Conservation (phyloP, 2,797 vertebrate genomes). For the Amphiprion clarkii region DNA sequence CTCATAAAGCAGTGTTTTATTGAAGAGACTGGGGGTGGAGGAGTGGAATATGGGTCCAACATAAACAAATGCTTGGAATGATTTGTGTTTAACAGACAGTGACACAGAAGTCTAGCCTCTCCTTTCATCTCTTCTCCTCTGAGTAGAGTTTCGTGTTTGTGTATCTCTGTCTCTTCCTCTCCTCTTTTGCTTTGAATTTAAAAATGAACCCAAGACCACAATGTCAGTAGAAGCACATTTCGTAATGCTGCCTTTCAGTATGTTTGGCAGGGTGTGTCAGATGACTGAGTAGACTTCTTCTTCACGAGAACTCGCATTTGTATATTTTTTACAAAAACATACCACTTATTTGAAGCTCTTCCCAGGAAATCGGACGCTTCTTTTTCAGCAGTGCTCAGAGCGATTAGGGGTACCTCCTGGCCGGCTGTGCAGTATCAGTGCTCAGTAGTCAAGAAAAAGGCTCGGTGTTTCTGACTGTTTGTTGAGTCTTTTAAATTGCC, state of each 20-base stretch:
- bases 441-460: constrained; percentile 9
- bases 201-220: constrained; percentile 22
- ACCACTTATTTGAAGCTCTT: constrained; percentile 5
- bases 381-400: background rate
- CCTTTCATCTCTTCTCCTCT: constrained; percentile 64
- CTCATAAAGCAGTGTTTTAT: constrained; percentile 79
- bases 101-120: constrained; percentile 66
- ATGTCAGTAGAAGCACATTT: constrained; percentile 28
- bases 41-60: constrained; percentile 70
- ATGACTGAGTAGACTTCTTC: background rate
- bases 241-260: constrained; percentile 6
- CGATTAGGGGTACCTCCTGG: constrained; percentile 11
- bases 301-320: background rate
- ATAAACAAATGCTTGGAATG: constrained; percentile 76
- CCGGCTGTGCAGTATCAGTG: constrained; percentile 15
- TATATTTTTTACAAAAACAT: constrained; percentile 7
- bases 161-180: constrained; percentile 55
- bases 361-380: constrained; percentile 3
- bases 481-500: constrained; percentile 3
- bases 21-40: constrained; percentile 53
- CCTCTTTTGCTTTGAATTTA: constrained; percentile 33
- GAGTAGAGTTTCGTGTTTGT: constrained; percentile 58
- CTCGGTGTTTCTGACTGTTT: constrained; percentile 4
- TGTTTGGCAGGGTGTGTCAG: constrained; percentile 16
- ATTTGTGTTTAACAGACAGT: constrained; percentile 70